A percentile compares a stretch with the other conserved stretches of the same genome.
These are phyloP conservation scores for Cataglyphis livida DNA, from an alignment of 2,888 invertebrate genomes.

Conservation along the genomic window DNA sequence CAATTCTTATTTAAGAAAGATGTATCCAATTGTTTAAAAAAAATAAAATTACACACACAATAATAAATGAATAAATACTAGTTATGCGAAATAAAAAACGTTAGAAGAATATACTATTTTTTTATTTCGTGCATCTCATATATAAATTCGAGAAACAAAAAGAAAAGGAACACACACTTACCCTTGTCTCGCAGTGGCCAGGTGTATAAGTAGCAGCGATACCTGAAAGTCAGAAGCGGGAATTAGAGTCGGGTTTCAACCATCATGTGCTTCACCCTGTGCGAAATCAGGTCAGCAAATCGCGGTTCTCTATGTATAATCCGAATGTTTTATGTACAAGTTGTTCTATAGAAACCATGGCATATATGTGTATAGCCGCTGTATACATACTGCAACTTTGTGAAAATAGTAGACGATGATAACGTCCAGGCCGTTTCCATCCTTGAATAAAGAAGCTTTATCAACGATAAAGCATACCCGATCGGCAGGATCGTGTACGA, in stretches of 20 bases:
- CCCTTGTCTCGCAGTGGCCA: slow-evolving; percentile 78
- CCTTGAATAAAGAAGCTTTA: slow-evolving; percentile 43
- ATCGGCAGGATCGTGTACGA: slow-evolving; percentile 8
- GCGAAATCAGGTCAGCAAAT: slow-evolving; percentile 37
- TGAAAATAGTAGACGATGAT: slow-evolving; percentile 3
- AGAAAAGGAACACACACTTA: slow-evolving; percentile 67
- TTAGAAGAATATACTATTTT: not conserved
- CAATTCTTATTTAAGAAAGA: not conserved
- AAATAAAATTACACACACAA: not conserved
- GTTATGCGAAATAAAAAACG: not conserved
- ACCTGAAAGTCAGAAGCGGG: slow-evolving; percentile 76
- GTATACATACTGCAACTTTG: slow-evolving; percentile 5
- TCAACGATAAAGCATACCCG: slow-evolving; percentile 15
- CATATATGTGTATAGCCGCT: slow-evolving; percentile 15
- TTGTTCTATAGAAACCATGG: slow-evolving; percentile 6
- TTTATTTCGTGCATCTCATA: not conserved
- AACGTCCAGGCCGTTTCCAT: not conserved
- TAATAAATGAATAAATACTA: not conserved
- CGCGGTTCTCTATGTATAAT: slow-evolving; percentile 1
- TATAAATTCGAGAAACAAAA: slow-evolving; percentile 29
- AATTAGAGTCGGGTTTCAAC: slow-evolving; percentile 44
- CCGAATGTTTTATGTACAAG: slow-evolving; percentile 17
- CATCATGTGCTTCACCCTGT: not conserved
- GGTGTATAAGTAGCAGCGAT: slow-evolving; percentile 76
- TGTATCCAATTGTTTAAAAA: not conserved